Percentiles rank a stretch among this genome's conserved stretches.
These are phyloP conservation scores for Orthochromis malagaraziensis DNA, from an alignment of 2,113 vertebrate species.

Conservation along the genomic window DNA sequence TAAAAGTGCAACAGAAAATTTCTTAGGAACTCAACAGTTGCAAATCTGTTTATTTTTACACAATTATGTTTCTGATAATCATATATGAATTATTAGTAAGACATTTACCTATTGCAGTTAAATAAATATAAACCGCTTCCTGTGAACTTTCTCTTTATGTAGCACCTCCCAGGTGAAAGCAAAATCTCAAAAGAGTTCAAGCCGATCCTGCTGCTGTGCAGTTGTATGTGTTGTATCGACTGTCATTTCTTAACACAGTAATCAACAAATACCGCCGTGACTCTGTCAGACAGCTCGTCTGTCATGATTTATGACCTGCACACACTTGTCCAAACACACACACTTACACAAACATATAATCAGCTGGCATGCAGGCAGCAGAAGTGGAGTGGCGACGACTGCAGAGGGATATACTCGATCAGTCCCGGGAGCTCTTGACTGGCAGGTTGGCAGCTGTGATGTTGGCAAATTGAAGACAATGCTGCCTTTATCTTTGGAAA, in stretches of 20 bases:
- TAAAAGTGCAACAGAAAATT: background rate
- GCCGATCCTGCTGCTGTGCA: background rate
- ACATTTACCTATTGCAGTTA: background rate
- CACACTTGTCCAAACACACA: background rate
- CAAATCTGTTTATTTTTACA: background rate
- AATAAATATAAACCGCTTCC: background rate
- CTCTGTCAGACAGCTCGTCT: constrained; percentile 18
- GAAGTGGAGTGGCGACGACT: background rate
- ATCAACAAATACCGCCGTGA: constrained; percentile 7
- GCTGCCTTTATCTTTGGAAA: constrained; percentile 26
- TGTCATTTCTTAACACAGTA: constrained; percentile 40
- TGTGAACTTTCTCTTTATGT: background rate
- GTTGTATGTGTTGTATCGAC: background rate
- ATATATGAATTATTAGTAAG: background rate
- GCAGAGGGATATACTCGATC: constrained; percentile 15
- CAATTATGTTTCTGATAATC: background rate
- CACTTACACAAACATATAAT: background rate
- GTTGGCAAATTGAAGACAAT: constrained; percentile 27
- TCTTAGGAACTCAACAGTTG: background rate
- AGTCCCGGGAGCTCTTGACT: constrained; percentile 6
- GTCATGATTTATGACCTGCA: constrained; percentile 22
- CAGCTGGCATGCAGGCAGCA: constrained; percentile 3
- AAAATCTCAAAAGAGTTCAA: background rate
- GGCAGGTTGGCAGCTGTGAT: constrained; percentile 14
- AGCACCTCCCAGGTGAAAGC: background rate